Evolutionary conservation across 2,797 vertebrate genomes (phyloP), one percentile per base, ranked within the genome.

Genomic region (Apogon talboti): DNA sequence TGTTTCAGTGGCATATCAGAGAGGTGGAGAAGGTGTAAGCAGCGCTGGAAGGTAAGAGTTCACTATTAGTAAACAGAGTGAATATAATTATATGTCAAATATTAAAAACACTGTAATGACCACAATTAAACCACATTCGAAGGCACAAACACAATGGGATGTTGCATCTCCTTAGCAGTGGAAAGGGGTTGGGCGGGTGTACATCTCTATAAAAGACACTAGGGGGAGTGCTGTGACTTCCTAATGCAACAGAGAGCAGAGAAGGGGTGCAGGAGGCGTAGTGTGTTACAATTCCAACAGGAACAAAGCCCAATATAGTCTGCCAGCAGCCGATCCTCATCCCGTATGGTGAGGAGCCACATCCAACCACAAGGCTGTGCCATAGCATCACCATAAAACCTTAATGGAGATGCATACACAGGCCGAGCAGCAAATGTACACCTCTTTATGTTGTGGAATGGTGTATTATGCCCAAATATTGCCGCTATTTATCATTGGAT

Each of bases 1-100:
- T 14, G 71, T 71, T 86, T 73, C 91, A 99, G 98, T 99, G 90
- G 96, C 97, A 0, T 99, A 99, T 91, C 97, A 99, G 89, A 96
- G 98, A 95, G 97, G 98, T 71, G 97, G 97, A 42, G 98, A 99
- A 84, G 96, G 96, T 6, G 96, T 98, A 60, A 98, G 95, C 95
- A 99, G 97, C 62, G 97, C 96, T 85, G 96, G 97, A 89, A 96
- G 98, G 98, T 99, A 95, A 97, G 88, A 53, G 1, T n/a, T 42
- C 0, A 12, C 18, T 33, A 2, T 47, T 50, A 71, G n/a, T 49
- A 14, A 0, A 7, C 14, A n/a, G 3, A 21, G 0, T 42, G 2
- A 61, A 1, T 12, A 21, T 38, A 0, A 15, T 13, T 11, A 10
- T 13, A 62, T 72, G 50, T 57, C 0, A 54, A 51, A 21, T 37